These are phyloP conservation scores for Campoletis raptor DNA, from an alignment of 2,888 invertebrate genomes.

Conservation along the genomic window DNA sequence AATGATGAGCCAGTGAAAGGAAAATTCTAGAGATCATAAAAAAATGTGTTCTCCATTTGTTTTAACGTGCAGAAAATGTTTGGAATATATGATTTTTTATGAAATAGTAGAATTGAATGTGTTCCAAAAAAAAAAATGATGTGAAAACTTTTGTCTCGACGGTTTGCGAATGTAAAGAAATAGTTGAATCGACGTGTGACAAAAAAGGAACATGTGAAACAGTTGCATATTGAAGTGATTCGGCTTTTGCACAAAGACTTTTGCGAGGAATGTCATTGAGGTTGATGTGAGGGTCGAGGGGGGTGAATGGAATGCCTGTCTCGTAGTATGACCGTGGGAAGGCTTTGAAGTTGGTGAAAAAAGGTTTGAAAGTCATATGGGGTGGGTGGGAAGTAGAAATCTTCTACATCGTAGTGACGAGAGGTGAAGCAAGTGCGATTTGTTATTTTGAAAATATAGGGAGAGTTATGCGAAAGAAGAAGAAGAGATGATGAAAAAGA, in stretches of 20 bases:
- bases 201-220: neutral
- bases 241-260: neutral
- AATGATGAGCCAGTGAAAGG: neutral
- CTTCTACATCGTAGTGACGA: neutral
- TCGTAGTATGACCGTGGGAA: constrained; percentile 14
- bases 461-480: constrained; percentile 1
- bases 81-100: neutral
- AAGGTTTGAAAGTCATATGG: constrained; percentile 38
- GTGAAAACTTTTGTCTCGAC: neutral
- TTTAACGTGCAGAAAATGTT: neutral
- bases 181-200: neutral
- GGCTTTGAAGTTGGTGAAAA: constrained; percentile 54
- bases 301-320: constrained; percentile 13
- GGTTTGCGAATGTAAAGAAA: neutral
- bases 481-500: constrained; percentile 20
- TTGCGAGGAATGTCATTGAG: constrained; percentile 14
- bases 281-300: constrained; percentile 20
- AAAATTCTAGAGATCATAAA: neutral
- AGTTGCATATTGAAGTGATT: neutral
- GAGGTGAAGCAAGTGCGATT: neutral
- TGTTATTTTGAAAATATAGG: neutral
- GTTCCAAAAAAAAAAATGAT: neutral
- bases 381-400: neutral
- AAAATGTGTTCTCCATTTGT: neutral
- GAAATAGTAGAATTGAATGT: neutral